Evolutionary conservation across 1,140 invertebrate species (phyloP), one percentile per base, ranked within the genome.

Genomic region (Bombus soroeensis): DNA sequence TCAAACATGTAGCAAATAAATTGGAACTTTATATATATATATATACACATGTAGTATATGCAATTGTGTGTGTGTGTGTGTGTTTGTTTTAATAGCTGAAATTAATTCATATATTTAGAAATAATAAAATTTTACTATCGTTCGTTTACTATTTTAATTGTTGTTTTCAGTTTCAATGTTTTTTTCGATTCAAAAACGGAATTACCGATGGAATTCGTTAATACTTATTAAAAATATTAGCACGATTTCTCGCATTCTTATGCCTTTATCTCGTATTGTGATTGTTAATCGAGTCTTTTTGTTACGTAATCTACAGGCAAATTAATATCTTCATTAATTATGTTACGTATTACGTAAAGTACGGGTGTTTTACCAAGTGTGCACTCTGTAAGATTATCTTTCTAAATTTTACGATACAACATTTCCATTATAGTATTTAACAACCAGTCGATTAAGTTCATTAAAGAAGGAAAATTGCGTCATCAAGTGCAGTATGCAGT

Each of bases 351-450:
- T 34, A 22, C 28, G 8, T 34, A 10, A 28, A 71, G 12, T 12
- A 32, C 9, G 1, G 34, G 13, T 28, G 70, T 53, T 32, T 34
- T 34, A 28, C 22, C 9, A 53, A 53, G 18, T 53, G 47, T 18
- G 18, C 47, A 53, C 18, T 53, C 47, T 53, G 13, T 18, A 53
- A 64, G 15, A 68, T 43, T 86, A 71, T 76, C n/a, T 12, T 37
- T 25, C 80, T 75, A 75, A 70, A 62, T 28, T 41, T 86, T 88
- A 86, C 71, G 73, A 71, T 53, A 86, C 66, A 22, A 82, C 39
- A 70, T 37, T 76, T 71, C 13, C 43, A n/a, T 34, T 68, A 22
- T 76, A 25, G 15, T 62, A 70, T 28, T 64, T 70, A 79, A 70
- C 62, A 82, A 85, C 59, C 43, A 28, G 47, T 85, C 25, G 57